Evolutionary conservation across 1,140 invertebrate genomes (phyloP).

Genomic region (Vanessa atalanta): DNA sequence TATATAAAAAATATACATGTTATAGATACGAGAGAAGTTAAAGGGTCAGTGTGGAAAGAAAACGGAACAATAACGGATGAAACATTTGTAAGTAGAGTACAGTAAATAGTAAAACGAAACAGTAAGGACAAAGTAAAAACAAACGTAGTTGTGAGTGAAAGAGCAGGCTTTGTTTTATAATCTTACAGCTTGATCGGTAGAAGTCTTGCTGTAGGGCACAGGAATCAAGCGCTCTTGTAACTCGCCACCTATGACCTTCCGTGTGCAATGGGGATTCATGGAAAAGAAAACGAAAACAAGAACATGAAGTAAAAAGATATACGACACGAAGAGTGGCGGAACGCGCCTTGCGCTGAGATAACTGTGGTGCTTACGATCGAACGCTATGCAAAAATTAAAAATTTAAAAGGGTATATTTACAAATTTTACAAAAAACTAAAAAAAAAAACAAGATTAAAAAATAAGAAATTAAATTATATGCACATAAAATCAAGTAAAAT

Average conservation of each 20-base stretch:
- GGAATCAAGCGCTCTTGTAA: slow-evolving; percentile 99
- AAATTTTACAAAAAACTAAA: slow-evolving; percentile 20
- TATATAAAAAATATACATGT: slow-evolving; percentile 17
- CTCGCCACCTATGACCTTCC: slow-evolving; percentile 99
- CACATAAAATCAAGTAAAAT: slow-evolving; percentile 10
- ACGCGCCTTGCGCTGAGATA: slow-evolving; percentile 37
- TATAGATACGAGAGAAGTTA: slow-evolving; percentile 45
- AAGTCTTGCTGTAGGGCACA: slow-evolving; percentile 99
- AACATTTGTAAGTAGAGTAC: slow-evolving; percentile 68
- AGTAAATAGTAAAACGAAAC: slow-evolving; percentile 60
- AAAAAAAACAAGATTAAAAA: slow-evolving; percentile 1
- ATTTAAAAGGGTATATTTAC: slow-evolving; percentile 13
- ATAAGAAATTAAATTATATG: slow-evolving; percentile 20
- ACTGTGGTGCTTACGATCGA: slow-evolving; percentile 40
- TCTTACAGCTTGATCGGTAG: slow-evolving; percentile 99
- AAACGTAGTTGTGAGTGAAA: slow-evolving; percentile 66
- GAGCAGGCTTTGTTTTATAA: slow-evolving; percentile 63
- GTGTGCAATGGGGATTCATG: slow-evolving; percentile 85
- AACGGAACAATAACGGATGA: slow-evolving; percentile 52
- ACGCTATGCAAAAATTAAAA: slow-evolving; percentile 40
- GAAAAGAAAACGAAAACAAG: slow-evolving; percentile 83
- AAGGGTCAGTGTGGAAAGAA: slow-evolving; percentile 56
- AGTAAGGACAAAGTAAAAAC: slow-evolving; percentile 57
- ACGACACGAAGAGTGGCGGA: slow-evolving; percentile 57
- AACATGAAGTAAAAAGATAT: slow-evolving; percentile 75